phyloP scores from a whole-genome alignment of 2,113 vertebrate genomes.

The Lates calcarifer region DNA sequence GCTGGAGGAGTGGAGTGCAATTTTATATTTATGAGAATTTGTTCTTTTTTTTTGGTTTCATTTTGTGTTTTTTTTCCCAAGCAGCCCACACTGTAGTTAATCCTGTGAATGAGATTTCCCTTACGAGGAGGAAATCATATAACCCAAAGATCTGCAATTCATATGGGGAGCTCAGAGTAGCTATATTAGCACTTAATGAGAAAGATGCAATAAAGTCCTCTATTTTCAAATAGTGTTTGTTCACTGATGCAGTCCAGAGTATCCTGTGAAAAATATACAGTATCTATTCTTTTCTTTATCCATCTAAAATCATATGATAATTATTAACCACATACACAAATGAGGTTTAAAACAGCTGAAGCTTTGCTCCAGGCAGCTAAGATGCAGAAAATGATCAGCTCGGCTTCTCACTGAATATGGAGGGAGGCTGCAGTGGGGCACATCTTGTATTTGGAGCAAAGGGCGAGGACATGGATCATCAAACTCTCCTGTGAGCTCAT shows the following conservation, averaged over 20 bases:
- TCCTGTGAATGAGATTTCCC: conserved; percentile 5
- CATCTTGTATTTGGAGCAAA: conserved; percentile 77
- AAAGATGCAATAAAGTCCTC: neutral
- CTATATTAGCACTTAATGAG: neutral
- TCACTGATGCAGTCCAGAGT: neutral
- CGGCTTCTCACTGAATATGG: conserved; percentile 44
- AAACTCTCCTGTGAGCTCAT: conserved; percentile 84
- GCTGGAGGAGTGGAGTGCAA: neutral
- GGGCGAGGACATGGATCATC: conserved; percentile 80
- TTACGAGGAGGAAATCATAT: conserved; percentile 7
- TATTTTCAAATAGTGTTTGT: neutral
- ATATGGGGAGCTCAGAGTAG: neutral
- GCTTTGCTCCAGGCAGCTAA: conserved; percentile 3
- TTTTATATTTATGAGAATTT: conserved; percentile 12
- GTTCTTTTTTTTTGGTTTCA: neutral
- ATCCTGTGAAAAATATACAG: neutral
- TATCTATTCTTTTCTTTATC: neutral
- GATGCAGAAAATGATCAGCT: conserved; percentile 47
- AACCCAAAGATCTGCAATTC: conserved; percentile 20
- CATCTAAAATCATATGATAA: neutral
- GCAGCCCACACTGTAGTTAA: conserved; percentile 11
- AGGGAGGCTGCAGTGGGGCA: conserved; percentile 50
- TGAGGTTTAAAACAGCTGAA: conserved; percentile 15
- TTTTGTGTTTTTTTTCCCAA: neutral
- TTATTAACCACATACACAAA: neutral